A percentile compares a stretch with the other conserved stretches of the same genome.
phyloP scores from a whole-genome alignment of 2,797 vertebrate species.

The Hirundo rustica region DNA sequence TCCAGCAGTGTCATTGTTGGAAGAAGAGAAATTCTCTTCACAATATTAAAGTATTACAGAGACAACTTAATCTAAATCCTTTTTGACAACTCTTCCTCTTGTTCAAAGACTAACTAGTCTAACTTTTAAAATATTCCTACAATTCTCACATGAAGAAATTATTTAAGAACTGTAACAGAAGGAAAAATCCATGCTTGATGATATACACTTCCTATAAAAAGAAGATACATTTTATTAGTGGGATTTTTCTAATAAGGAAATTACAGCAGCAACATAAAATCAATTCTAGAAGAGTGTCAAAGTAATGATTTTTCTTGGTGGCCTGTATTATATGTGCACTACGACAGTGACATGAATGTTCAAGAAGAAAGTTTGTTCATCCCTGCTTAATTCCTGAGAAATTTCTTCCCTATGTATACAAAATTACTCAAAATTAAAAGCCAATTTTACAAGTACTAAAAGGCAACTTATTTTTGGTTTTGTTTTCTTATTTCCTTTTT shows the following conservation, averaged over 20 bases:
- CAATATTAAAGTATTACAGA: background rate
- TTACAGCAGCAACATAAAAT: conserved; percentile 53
- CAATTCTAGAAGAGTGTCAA: conserved; percentile 38
- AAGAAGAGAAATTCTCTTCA: background rate
- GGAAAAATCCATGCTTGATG: background rate
- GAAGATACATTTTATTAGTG: conserved; percentile 20
- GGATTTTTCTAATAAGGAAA: conserved; percentile 22
- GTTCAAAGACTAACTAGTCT: background rate
- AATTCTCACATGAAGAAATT: background rate
- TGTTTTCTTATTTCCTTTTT: background rate
- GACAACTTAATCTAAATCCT: background rate
- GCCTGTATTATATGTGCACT: conserved; percentile 1
- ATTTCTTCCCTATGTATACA: background rate
- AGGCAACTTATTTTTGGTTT: accelerated
- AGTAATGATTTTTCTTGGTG: conserved; percentile 55
- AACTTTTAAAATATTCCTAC: background rate
- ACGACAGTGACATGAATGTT: background rate
- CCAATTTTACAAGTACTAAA: background rate
- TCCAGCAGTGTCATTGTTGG: background rate
- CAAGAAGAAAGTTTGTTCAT: conserved; percentile 11
- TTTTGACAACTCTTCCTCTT: background rate
- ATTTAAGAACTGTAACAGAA: conserved; percentile 12
- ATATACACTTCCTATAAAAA: background rate
- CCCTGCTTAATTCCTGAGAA: background rate
- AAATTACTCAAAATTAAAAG: background rate